Base-by-base conservation (phyloP, 2,113 vertebrate genomes). In the Cyprinus carpio region DNA sequence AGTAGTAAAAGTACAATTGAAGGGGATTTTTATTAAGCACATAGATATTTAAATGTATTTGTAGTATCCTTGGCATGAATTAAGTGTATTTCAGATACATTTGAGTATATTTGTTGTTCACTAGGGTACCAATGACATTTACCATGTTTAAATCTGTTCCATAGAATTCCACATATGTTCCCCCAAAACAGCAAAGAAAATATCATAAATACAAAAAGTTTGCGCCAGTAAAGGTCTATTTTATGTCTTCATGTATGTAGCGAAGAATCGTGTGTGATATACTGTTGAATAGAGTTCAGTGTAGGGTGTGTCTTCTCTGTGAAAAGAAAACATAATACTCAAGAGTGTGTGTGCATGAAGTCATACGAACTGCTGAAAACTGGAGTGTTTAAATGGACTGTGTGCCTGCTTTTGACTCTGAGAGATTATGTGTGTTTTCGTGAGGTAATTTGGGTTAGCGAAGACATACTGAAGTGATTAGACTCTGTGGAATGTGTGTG, bases 391-490 rank as follows among this genome's bases (percentile, higher is more conserved):
- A 31, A 67, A 67, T 34, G 27, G 20, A 60, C 40, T 43, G 43
- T 56, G 56, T 27, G 75, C 79, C 20, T 37, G 67, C 10, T 9
- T 72, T 34, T 25, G 82, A 54, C 67, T 72, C 16, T 56, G 43
- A 51, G n/a, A 46, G n/a, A 31, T 31, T n/a, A 20, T 56, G 25
- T 75, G 76, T 80, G 25, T 81, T 62, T 81, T 15, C 43, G 3
- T 49, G 60, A 81, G 60, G 23, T 79, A 13, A 79, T 79, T 60
- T 40, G 31, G 54, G n/a, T 10, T 67, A 75, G 54, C 58, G n/a
- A 46, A 64, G n/a, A 64, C 60, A 65, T 49, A 64, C 60, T 81
- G 25, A 81, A 81, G 37, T 49, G 60, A 81, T 81, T 81, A 49
- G 60, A 81, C 78, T 65, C 58, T 64, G 56, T 64, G 78, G 60